Base-by-base conservation (phyloP, 2,113 vertebrate species). In the Tamias sibiricus region DNA sequence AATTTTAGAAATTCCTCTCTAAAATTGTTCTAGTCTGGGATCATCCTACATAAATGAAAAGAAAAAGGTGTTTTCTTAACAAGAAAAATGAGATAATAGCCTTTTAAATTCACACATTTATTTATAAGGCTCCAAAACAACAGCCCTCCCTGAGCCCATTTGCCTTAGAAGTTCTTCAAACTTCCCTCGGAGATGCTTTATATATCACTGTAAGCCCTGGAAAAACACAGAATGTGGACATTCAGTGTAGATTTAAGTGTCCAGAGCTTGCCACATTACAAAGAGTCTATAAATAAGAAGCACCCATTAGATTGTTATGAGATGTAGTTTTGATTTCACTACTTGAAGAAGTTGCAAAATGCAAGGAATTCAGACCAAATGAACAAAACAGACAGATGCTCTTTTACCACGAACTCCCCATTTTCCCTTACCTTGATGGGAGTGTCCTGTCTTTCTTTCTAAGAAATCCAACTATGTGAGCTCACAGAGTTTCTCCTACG, bases 401-500 rank as follows among this genome's bases (percentile, higher is more conserved):
- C 75, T 82, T 92, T 94, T 83, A 80, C 59, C 85, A 22, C 64
- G 57, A 71, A 85, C 44, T 97, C n/a, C 90, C 96, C 82, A 52
- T 12, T 22, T 42, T 72, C 13, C n/a, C 87, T 14, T 20, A 47
- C 49, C 19, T 49, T 37, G 77, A 94, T 19, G 75, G 22, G 37
- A 7, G 66, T 14, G 20, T n/a, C 87, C 96, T 44, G 24, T 37
- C 90, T 88, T 76, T 75, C 71, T 95, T 96, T 87, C 79, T 92
- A 42, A 79, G 90, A 97, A 98, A 47, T 59, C 94, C 37, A 96
- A 90, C 80, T 76, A 96, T 81, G 42, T 96, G 95, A 98, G 79
- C 64, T 94, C 91, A 54, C 90, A 94, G 83, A 98, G 97, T 98
- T 97, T 69, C 97, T 98, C 98, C 98, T 96, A 97, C 94, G 59